These are phyloP conservation scores for Ypsolopha sequella DNA, from an alignment of 2,888 invertebrate genomes.

Conservation along the genomic window DNA sequence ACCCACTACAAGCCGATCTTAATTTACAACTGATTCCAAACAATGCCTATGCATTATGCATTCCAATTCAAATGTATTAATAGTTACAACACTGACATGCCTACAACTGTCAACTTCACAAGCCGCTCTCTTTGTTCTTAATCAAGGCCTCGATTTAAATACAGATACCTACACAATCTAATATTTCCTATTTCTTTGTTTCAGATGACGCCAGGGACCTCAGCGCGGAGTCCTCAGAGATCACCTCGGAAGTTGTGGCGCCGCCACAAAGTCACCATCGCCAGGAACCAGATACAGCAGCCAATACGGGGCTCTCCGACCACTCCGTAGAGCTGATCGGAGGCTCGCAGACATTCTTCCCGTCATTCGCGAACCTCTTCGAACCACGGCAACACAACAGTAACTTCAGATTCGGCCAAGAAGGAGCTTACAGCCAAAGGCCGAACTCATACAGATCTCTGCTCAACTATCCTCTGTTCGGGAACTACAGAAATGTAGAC, in stretches of 20 bases:
- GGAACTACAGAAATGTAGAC: constrained; percentile 46
- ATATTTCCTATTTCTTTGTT: constrained; percentile 23
- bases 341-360: constrained; percentile 80
- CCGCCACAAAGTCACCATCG: constrained; percentile 34
- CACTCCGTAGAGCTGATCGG: constrained; percentile 68
- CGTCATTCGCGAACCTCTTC: constrained; percentile 79
- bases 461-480: constrained; percentile 54
- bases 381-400: constrained; percentile 67
- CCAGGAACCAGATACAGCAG: constrained; percentile 28
- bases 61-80: constrained; percentile 15
- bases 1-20: constrained; percentile 20
- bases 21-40: constrained; percentile 19
- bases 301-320: constrained; percentile 41
- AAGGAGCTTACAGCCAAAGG: constrained; percentile 73
- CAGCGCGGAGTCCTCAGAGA: constrained; percentile 59
- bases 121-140: constrained; percentile 7
- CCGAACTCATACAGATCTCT: constrained; percentile 62
- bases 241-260: constrained; percentile 52
- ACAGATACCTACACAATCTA: constrained; percentile 1
- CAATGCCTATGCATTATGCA: constrained; percentile 19
- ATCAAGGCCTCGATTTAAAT: constrained; percentile 5
- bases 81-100: neutral
- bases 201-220: constrained; percentile 49
- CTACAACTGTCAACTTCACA: neutral
- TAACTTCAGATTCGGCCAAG: constrained; percentile 69